Evolutionary conservation across 2,113 vertebrate genomes (phyloP).

Genomic region (Macrotis lagotis): DNA sequence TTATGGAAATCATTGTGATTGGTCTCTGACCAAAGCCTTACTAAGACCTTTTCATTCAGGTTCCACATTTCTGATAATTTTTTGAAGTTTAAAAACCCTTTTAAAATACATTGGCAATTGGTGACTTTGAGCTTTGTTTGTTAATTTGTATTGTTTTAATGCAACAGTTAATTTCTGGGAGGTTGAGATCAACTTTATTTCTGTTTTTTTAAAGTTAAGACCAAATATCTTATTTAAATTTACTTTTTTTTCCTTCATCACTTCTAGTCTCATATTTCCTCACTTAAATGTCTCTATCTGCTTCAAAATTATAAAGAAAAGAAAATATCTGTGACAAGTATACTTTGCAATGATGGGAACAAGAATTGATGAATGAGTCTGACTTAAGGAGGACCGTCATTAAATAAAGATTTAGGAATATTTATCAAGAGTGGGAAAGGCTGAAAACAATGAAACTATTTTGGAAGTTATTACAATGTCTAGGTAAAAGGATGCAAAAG

Average conservation of each 20-base stretch:
- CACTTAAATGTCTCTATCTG: too few relatives aligned
- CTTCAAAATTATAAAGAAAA: too few relatives aligned
- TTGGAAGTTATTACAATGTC: too few relatives aligned
- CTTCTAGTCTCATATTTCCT: not conserved
- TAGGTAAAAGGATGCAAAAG: too few relatives aligned
- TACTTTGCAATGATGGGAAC: too few relatives aligned
- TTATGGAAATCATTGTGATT: not conserved
- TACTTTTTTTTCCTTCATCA: not conserved
- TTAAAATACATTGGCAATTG: not conserved
- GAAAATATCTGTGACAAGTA: too few relatives aligned
- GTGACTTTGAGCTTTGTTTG: not conserved
- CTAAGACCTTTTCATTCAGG: slow-evolving; percentile 4
- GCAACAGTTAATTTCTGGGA: not conserved
- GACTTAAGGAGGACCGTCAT: too few relatives aligned
- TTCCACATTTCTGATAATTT: not conserved
- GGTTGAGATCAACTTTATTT: not conserved
- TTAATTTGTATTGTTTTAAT: not conserved
- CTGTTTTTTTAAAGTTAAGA: not conserved
- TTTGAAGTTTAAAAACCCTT: not conserved
- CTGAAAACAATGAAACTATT: too few relatives aligned
- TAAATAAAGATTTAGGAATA: too few relatives aligned
- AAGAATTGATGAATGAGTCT: too few relatives aligned
- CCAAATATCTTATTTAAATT: not conserved
- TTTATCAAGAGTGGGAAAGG: too few relatives aligned
- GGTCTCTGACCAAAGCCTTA: not conserved